Evolutionary conservation across 2,888 invertebrate species (phyloP).

Genomic region (Neoscelio sp.): DNA sequence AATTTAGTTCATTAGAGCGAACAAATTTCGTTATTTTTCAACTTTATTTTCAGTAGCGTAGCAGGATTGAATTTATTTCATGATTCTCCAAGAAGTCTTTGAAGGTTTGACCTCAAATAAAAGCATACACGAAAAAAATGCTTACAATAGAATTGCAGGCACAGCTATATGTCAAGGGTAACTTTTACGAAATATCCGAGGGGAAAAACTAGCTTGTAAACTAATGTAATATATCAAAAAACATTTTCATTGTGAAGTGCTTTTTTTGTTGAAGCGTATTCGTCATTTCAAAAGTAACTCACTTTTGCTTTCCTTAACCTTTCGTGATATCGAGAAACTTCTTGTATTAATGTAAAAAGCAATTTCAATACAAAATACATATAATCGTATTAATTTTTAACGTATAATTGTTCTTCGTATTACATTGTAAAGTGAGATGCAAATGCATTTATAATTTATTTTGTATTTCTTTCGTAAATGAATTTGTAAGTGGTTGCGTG

Average conservation of each 20-base stretch:
- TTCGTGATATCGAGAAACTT: too few relatives aligned
- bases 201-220: slow-evolving; percentile 1
- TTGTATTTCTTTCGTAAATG: slow-evolving; percentile 26
- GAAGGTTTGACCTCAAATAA: slow-evolving; percentile 40
- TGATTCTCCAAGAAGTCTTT: slow-evolving; percentile 39
- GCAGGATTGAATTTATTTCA: slow-evolving; percentile 41
- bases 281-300: background rate
- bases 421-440: slow-evolving; percentile 8
- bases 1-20: slow-evolving; percentile 33
- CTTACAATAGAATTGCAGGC: slow-evolving; percentile 33
- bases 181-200: slow-evolving; percentile 2
- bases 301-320: background rate
- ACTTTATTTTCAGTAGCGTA: slow-evolving; percentile 25
- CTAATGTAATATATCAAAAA: slow-evolving; percentile 43
- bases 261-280: background rate
- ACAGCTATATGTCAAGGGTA: background rate
- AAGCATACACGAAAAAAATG: slow-evolving; percentile 31
- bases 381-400: too few relatives aligned
- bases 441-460: slow-evolving; percentile 33
- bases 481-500: slow-evolving; percentile 33
- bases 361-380: too few relatives aligned
- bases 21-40: slow-evolving; percentile 37
- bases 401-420: too few relatives aligned
- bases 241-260: background rate
- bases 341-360: too few relatives aligned